Conservation (phyloP, 2,888 invertebrate genomes). For the Apotomis turbidana region DNA sequence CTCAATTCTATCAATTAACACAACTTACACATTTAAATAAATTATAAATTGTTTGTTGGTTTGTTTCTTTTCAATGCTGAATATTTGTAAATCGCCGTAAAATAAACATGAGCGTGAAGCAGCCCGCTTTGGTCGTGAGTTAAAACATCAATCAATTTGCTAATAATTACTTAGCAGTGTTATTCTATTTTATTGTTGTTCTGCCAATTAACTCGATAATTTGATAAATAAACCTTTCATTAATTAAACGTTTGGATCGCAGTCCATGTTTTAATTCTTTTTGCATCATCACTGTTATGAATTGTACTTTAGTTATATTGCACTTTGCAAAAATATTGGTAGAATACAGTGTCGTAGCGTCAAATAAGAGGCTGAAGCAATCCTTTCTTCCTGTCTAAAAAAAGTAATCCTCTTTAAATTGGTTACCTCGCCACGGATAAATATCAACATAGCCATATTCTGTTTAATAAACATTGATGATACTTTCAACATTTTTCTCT, state of each 20-base stretch:
- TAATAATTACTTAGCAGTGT: background rate
- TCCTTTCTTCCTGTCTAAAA: too few relatives aligned
- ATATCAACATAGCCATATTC: too few relatives aligned
- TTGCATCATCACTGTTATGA: background rate
- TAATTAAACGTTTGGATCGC: background rate
- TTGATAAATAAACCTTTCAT: background rate
- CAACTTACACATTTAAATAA: too few relatives aligned
- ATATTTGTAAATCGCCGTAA: background rate
- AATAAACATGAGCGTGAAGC: background rate
- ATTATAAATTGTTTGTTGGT: too few relatives aligned
- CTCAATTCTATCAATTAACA: background rate
- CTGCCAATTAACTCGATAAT: background rate
- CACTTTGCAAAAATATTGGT: too few relatives aligned
- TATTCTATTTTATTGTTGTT: background rate
- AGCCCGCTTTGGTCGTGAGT: background rate
- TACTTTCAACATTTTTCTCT: too few relatives aligned
- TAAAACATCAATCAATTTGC: slow-evolving; percentile 2
- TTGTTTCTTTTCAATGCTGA: too few relatives aligned
- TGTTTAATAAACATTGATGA: too few relatives aligned
- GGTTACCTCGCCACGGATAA: too few relatives aligned
- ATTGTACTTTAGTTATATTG: background rate
- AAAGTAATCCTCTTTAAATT: too few relatives aligned
- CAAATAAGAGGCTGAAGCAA: too few relatives aligned
- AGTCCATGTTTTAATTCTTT: background rate
- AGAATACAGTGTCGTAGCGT: too few relatives aligned